These are phyloP conservation scores for Carassius auratus DNA, from an alignment of 2,113 vertebrate species.

Conservation along the genomic window DNA sequence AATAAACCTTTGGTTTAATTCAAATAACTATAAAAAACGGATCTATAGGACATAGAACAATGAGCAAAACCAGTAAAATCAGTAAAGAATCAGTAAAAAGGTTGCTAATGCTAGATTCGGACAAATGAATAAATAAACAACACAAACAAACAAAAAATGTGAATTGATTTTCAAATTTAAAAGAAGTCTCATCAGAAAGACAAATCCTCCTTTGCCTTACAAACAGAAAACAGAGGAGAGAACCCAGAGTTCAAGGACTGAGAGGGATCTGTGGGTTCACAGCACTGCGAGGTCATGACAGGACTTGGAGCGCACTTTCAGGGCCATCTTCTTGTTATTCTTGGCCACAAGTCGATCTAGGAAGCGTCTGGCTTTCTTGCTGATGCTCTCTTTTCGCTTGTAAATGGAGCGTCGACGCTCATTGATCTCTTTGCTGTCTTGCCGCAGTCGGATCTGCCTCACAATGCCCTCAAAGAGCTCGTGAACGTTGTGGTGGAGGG, in stretches of 20 bases:
- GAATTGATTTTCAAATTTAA: not conserved
- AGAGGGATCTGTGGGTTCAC: slow-evolving; percentile 62
- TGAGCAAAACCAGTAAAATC: not conserved
- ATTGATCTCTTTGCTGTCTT: slow-evolving; percentile 64
- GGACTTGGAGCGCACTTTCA: slow-evolving; percentile 91
- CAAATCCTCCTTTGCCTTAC: not conserved
- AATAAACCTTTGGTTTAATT: slow-evolving; percentile 40
- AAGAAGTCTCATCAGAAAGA: no score
- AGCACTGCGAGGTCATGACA: slow-evolving; percentile 93
- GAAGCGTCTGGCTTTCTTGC: slow-evolving; percentile 87
- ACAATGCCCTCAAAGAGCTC: slow-evolving; percentile 96
- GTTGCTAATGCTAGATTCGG: not conserved
- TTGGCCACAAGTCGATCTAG: slow-evolving; percentile 86
- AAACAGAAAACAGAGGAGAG: not conserved
- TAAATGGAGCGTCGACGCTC: slow-evolving; percentile 49
- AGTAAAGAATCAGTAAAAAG: not conserved
- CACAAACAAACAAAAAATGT: not conserved
- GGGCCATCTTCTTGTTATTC: slow-evolving; percentile 85
- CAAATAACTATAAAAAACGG: slow-evolving; percentile 9
- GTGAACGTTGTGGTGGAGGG: slow-evolving; percentile 90
- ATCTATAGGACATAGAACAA: not conserved
- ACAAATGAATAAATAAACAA: not conserved
- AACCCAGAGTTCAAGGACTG: slow-evolving; percentile 3
- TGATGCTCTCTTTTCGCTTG: slow-evolving; percentile 82
- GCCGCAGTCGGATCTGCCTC: slow-evolving; percentile 89